Percentiles rank a stretch among this genome's conserved stretches.
These are phyloP conservation scores for Bellardia pandia DNA, from an alignment of 2,888 invertebrate species.

Conservation along the genomic window DNA sequence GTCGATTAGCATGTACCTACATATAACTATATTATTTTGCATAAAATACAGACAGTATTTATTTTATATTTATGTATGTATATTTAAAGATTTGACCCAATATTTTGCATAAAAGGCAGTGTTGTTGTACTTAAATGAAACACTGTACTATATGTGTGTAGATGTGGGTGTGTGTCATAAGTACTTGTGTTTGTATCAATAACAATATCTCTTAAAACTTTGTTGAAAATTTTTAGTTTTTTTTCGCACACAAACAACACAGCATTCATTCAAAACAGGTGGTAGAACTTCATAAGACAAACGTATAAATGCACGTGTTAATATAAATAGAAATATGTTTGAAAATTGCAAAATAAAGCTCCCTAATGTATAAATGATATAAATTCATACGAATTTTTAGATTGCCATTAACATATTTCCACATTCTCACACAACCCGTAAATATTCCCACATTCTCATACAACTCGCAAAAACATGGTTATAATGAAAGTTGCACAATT, in stretches of 20 bases:
- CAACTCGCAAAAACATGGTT: neutral
- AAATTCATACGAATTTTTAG: constrained; percentile 18
- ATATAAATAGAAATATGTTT: neutral
- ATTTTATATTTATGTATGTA: no score
- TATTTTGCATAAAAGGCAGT: no score
- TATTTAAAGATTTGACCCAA: no score
- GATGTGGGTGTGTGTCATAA: no score
- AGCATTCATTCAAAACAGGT: constrained; percentile 26
- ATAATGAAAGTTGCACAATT: constrained; percentile 1
- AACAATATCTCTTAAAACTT: constrained; percentile 20
- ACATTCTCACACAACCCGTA: neutral
- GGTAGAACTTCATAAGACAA: constrained; percentile 3
- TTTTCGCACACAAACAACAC: neutral
- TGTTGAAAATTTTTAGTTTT: neutral
- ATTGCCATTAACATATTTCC: constrained; percentile 26
- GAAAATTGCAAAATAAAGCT: constrained; percentile 33
- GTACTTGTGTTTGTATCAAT: constrained; percentile 21
- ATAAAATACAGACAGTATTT: no score
- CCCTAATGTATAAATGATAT: constrained; percentile 22
- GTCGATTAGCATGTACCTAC: no score
- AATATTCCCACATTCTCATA: neutral
- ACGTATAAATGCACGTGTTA: neutral
- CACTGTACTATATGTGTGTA: neutral
- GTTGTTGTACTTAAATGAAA: no score
- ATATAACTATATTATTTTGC: no score